Conservation (phyloP, 2,888 invertebrate species). For the Polyommatus icarus region DNA sequence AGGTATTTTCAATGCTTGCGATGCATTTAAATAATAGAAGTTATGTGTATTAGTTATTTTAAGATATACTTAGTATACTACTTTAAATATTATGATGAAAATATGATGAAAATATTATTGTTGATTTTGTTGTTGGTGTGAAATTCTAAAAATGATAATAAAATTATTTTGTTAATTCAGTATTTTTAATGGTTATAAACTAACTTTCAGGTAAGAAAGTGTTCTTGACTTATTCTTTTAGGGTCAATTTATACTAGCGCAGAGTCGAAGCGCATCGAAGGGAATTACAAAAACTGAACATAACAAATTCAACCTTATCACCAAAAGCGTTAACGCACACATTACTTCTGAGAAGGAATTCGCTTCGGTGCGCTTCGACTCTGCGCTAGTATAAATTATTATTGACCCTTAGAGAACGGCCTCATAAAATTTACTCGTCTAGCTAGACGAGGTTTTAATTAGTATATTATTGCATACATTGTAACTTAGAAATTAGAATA, state of each 20-base stretch:
- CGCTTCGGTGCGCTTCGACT: too few relatives aligned
- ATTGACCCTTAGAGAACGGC: background rate
- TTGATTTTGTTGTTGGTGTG: constrained; percentile 15
- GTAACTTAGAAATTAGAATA: background rate
- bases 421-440: background rate
- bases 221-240: background rate
- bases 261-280: too few relatives aligned
- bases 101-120: background rate
- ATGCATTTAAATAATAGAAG: background rate
- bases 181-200: background rate
- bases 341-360: too few relatives aligned
- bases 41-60: background rate
- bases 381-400: too few relatives aligned
- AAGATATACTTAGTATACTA: background rate
- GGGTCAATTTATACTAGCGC: too few relatives aligned
- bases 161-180: constrained; percentile 12
- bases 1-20: background rate
- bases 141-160: constrained; percentile 20
- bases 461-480: background rate
- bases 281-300: too few relatives aligned
- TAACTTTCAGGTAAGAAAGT: background rate
- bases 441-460: background rate
- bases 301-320: too few relatives aligned
- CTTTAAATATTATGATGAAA: background rate
- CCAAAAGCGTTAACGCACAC: too few relatives aligned